phyloP scores from a whole-genome alignment of 2,113 vertebrate species.

The Gopherus flavomarginatus region DNA sequence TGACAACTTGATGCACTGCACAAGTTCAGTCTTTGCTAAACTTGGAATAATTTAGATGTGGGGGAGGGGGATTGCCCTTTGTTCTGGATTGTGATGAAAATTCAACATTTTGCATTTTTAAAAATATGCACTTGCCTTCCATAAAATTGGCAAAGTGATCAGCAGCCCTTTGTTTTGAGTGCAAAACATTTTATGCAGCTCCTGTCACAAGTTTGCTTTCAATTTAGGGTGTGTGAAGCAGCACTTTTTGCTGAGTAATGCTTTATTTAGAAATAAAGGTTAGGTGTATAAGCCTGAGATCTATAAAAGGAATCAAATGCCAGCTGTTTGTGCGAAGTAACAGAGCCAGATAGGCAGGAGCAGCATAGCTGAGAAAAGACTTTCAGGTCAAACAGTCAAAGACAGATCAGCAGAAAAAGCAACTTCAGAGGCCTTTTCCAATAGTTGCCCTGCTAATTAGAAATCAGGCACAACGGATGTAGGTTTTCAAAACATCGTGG shows the following conservation, averaged over 20 bases:
- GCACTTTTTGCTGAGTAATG: background rate
- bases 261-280: background rate
- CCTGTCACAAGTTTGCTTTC: background rate
- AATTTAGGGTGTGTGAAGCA: background rate
- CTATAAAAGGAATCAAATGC: background rate
- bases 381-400: background rate
- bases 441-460: background rate
- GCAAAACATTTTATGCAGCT: background rate
- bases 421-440: background rate
- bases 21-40: background rate
- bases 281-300: background rate
- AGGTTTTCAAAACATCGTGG: slow-evolving; percentile 2
- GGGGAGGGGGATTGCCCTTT: background rate
- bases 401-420: background rate
- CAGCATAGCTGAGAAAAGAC: slow-evolving; percentile 32
- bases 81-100: background rate
- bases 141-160: background rate
- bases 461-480: slow-evolving; percentile 17
- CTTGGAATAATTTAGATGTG: background rate
- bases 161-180: background rate
- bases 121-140: background rate
- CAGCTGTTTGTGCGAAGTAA: background rate
- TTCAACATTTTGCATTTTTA: rapidly evolving
- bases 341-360: background rate
- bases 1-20: background rate